These are phyloP conservation scores for Neosalanx taihuensis DNA, from an alignment of 2,797 vertebrate species.

Conservation along the genomic window DNA sequence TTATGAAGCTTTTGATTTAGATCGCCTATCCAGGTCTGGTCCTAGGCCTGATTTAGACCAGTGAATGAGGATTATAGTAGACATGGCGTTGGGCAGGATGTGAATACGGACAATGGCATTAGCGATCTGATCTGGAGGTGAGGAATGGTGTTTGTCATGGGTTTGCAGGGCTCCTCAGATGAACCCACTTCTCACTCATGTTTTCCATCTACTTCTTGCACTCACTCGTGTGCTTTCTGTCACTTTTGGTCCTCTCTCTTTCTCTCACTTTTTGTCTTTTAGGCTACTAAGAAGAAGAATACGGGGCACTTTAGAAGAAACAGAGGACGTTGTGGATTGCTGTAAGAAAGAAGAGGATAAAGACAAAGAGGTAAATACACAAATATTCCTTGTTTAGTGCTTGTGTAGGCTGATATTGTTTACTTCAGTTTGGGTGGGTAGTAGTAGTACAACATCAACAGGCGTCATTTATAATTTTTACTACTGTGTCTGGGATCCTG, in stretches of 20 bases:
- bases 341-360: slow-evolving; percentile 52
- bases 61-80: slow-evolving; percentile 4
- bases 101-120: background rate
- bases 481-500: too few species aligned
- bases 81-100: background rate
- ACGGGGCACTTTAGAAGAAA: slow-evolving; percentile 41
- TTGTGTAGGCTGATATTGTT: background rate
- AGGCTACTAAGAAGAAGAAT: slow-evolving; percentile 64
- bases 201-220: too few species aligned
- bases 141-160: slow-evolving; percentile 1
- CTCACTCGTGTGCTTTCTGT: slow-evolving; percentile 11
- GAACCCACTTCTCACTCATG: slow-evolving; percentile 3
- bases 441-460: too few species aligned
- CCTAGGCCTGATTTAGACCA: slow-evolving; percentile 16
- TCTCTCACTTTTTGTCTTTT: slow-evolving; percentile 20
- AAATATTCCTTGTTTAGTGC: background rate
- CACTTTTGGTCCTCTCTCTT: background rate
- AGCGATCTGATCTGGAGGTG: background rate
- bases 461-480: too few species aligned
- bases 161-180: slow-evolving; percentile 6
- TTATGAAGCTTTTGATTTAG: slow-evolving; percentile 45
- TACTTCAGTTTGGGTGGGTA: background rate
- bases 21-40: slow-evolving; percentile 28
- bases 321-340: slow-evolving; percentile 45
- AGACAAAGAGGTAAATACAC: slow-evolving; percentile 57